These are phyloP conservation scores for Telmatherina bonti DNA, from an alignment of 2,797 vertebrate species.

Conservation along the genomic window DNA sequence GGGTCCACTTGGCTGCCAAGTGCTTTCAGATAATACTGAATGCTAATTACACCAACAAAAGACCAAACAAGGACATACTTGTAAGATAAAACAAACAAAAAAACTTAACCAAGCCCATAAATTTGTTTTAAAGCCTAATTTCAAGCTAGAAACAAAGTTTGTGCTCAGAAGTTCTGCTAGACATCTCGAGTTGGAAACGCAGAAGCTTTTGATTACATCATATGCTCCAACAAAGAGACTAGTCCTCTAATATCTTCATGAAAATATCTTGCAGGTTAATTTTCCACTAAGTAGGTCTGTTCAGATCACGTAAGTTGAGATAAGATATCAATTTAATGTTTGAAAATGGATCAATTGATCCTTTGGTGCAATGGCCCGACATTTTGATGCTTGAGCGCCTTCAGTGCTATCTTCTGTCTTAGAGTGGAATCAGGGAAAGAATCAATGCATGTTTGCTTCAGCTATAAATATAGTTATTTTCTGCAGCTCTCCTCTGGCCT, in stretches of 20 bases:
- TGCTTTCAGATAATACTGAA: conserved; percentile 56
- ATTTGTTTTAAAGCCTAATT: conserved; percentile 60
- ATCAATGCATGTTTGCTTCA: conserved; percentile 66
- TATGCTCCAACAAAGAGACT: conserved; percentile 12
- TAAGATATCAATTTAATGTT: conserved; percentile 74
- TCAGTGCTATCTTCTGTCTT: conserved; percentile 42
- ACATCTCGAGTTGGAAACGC: conserved; percentile 27
- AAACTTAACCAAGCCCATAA: conserved; percentile 66
- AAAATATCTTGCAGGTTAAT: conserved; percentile 32
- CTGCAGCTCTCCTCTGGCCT: conserved; percentile 15
- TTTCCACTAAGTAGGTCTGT: conserved; percentile 36
- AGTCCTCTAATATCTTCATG: conserved; percentile 18
- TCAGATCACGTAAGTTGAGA: conserved; percentile 40
- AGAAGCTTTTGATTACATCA: conserved; percentile 29
- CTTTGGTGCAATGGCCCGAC: conserved; percentile 50
- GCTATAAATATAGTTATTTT: conserved; percentile 58
- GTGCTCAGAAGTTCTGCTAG: neutral
- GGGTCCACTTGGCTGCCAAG: conserved; percentile 59
- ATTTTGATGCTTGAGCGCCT: conserved; percentile 58
- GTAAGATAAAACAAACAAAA: conserved; percentile 55
- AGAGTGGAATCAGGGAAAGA: conserved; percentile 46
- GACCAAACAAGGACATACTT: conserved; percentile 65
- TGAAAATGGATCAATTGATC: conserved; percentile 71
- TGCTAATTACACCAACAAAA: conserved; percentile 70
- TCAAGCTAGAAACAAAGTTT: conserved; percentile 2